A percentile compares a stretch with the other conserved stretches of the same genome.
These are phyloP conservation scores for Pheosia tremula DNA, from an alignment of 2,888 invertebrate genomes.

Conservation along the genomic window DNA sequence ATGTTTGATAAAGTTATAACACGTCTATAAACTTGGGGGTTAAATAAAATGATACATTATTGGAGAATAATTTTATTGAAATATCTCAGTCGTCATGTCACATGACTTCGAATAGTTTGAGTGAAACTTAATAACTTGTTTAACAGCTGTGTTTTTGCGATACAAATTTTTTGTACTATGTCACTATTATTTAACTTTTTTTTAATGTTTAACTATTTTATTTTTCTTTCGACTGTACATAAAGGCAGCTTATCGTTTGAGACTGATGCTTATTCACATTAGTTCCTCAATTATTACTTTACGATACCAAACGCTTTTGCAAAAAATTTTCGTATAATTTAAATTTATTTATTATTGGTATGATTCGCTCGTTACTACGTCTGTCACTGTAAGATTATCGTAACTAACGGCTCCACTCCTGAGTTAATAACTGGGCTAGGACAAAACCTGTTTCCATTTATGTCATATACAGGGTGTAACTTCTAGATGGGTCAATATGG, in stretches of 20 bases:
- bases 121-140: no score
- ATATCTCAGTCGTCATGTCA: neutral
- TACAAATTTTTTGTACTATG: neutral
- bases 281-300: neutral
- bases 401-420: no score
- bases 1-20: no score
- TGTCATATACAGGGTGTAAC: no score
- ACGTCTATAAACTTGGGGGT: no score
- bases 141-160: neutral
- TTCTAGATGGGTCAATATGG: no score
- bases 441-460: no score
- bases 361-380: neutral
- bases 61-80: slow-evolving; percentile 12
- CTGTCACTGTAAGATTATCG: neutral
- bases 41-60: no score
- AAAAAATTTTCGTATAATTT: neutral
- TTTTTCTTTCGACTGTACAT: neutral
- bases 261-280: neutral
- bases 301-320: neutral
- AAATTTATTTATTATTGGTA: neutral
- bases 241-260: slow-evolving; percentile 1
- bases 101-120: no score
- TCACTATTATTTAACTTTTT: neutral
- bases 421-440: no score
- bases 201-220: neutral